These are phyloP conservation scores for Drosophila prosaltans DNA, from an alignment of 1,140 invertebrate genomes.

Conservation along the genomic window DNA sequence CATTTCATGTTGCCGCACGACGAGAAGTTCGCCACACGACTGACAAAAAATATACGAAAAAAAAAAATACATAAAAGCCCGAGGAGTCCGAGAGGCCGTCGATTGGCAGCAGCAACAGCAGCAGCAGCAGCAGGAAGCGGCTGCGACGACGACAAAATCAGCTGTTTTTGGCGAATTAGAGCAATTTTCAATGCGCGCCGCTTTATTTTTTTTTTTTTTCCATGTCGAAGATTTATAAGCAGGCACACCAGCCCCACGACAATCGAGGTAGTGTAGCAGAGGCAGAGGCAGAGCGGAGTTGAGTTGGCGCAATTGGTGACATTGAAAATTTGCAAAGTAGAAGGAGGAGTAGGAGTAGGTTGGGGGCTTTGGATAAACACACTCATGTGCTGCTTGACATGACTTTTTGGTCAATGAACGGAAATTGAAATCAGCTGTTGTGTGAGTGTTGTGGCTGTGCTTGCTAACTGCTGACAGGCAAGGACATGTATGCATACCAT, in stretches of 20 bases:
- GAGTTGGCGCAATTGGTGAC: slow-evolving; percentile 76
- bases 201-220: slow-evolving; percentile 39
- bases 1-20: slow-evolving; percentile 75
- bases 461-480: background rate
- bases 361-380: slow-evolving; percentile 45
- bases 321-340: slow-evolving; percentile 79
- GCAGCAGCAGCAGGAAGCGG: slow-evolving; percentile 14
- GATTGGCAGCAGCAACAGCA: slow-evolving; percentile 47
- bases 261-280: slow-evolving; percentile 2
- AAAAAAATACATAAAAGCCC: slow-evolving; percentile 31
- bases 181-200: slow-evolving; percentile 74
- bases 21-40: slow-evolving; percentile 72
- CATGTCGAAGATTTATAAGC: slow-evolving; percentile 78
- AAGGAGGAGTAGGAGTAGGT: slow-evolving; percentile 39
- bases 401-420: slow-evolving; percentile 73
- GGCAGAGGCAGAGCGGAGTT: slow-evolving; percentile 50
- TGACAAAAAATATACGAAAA: slow-evolving; percentile 30
- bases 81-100: slow-evolving; percentile 56
- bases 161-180: slow-evolving; percentile 80
- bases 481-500: slow-evolving; percentile 26
- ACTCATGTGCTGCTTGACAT: slow-evolving; percentile 41
- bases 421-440: slow-evolving; percentile 65
- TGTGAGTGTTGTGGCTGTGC: slow-evolving; percentile 3
- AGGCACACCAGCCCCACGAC: slow-evolving; percentile 32
- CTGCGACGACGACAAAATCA: slow-evolving; percentile 61